Evolutionary conservation across 2,113 vertebrate species (phyloP), one percentile per base, ranked within the genome.

Genomic region (Silurus meridionalis): DNA sequence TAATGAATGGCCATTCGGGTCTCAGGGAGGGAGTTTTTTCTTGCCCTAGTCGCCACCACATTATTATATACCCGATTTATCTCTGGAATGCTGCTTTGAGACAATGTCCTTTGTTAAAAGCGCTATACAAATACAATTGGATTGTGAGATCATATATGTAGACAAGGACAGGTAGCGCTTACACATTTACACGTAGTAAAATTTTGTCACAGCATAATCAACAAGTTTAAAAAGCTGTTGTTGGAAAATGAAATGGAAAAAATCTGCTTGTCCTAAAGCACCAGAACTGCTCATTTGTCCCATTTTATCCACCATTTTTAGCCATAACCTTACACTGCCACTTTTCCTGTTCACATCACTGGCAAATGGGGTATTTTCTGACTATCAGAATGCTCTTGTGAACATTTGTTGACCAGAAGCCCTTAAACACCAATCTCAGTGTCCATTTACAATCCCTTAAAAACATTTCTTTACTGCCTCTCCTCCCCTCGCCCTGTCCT

Each of bases 401-500:
- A 80, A 48, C 9, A 21, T 61, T 23, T 80, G 78, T 6, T 61
- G 25, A 60, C 58, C 28, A 9, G 9, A 15, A 46, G 19, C 13
- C 2, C 78, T 21, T 61, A 60, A 80, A 79, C 55, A 79, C 37
- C 57, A 46, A 21, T 8, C 9, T 61, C 17, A 3, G 15, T 53
- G 48, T 83, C 50, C 81, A 21, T 83, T 83, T 83, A 67, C 63
- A 83, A 5, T 80, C 57, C 28, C 2, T 2, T 23, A 5, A 46
- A 28, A 46, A 67, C 64, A 67, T 23, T 80, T 61, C 57, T 48
- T 28, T 17, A 46, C 9, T 72, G 52, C 28, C n/a, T 72, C 60
- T 85, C 50, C 17, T 63, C 15, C 57, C 53, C 28, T 85, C 28
- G 15, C n/a, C 58, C 46, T 78, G 13, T 64, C 63, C 72, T 85